Evolutionary conservation across 2,888 invertebrate species (phyloP), one percentile per base, ranked within the genome.

Genomic region (Hipparchia sbordonii): DNA sequence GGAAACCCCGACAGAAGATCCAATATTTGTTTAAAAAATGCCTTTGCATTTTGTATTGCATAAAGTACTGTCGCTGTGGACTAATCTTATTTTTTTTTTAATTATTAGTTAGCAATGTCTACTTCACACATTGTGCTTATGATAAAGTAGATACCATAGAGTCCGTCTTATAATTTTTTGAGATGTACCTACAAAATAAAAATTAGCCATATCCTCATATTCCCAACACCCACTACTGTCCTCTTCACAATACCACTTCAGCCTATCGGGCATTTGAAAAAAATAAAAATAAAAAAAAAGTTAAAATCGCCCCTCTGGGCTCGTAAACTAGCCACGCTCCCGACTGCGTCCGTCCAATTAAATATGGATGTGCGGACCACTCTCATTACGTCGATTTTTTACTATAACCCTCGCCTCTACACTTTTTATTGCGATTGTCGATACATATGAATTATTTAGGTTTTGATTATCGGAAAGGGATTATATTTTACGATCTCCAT

Each of bases 191-290:
- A 48, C 8, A 48, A 52, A 56, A 8, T 13, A 13, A 57, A 57
- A 52, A 68, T 33, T 45, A 65, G 23, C 61, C 78, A 10, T 81
- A 79, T 87, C 88, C 83, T 79, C 72, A 79, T 52, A 10, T 70
- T 77, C 74, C 74, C 83, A 81, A 80, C 83, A 68, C 56, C 76
- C 77, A 79, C 77, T 82, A 85, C 87, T 91, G 91, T 91, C 89
- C 92, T 92, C 92, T 91, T 87, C 84, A 92, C 92, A 92, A 92
- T 92, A 89, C 89, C 84, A 87, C 90, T 89, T 82, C 81, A 87
- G 83, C 83, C 86, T 85, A 92, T 90, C 87, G 90, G 87, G 88
- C 84, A 88, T 91, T 91, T 90, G 88, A 88, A 89, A 91, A 88
- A 88, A 8, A 57, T 48, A 57, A 7, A 7, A 13, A 61, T 12